Evolutionary conservation across 2,113 vertebrate genomes (phyloP).

Genomic region (Fregetta grallaria): DNA sequence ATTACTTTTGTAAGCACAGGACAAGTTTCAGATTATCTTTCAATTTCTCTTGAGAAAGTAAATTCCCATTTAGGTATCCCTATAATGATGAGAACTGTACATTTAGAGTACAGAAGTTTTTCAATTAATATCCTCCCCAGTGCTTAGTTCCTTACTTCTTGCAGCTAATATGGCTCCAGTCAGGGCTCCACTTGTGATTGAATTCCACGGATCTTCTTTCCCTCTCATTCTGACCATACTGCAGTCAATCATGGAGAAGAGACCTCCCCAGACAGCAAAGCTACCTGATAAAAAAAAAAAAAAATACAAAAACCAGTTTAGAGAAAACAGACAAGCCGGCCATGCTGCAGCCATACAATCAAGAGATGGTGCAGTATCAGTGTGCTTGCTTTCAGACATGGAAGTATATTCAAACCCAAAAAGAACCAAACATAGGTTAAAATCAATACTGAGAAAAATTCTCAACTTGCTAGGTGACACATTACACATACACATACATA

Average conservation of each 20-base stretch:
- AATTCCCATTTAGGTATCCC: neutral
- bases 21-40: neutral
- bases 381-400: neutral
- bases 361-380: too few species aligned
- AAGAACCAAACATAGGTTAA: neutral
- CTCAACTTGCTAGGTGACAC: neutral
- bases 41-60: neutral
- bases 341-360: fast-evolving
- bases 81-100: neutral
- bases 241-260: constrained; percentile 98
- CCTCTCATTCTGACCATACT: constrained; percentile 91
- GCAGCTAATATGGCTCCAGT: constrained; percentile 94
- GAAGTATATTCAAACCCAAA: neutral
- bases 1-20: neutral
- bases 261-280: constrained; percentile 95
- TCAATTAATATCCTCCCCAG: neutral
- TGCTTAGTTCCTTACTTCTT: constrained; percentile 83
- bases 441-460: neutral
- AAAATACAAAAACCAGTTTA: neutral
- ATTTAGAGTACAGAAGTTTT: neutral
- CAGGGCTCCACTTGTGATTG: constrained; percentile 94
- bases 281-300: constrained; percentile 78
- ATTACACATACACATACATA: too few species aligned
- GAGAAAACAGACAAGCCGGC: neutral
- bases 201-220: constrained; percentile 98